Evolutionary conservation across 2,113 vertebrate species (phyloP).

Genomic region (Nansenia antarctica): DNA sequence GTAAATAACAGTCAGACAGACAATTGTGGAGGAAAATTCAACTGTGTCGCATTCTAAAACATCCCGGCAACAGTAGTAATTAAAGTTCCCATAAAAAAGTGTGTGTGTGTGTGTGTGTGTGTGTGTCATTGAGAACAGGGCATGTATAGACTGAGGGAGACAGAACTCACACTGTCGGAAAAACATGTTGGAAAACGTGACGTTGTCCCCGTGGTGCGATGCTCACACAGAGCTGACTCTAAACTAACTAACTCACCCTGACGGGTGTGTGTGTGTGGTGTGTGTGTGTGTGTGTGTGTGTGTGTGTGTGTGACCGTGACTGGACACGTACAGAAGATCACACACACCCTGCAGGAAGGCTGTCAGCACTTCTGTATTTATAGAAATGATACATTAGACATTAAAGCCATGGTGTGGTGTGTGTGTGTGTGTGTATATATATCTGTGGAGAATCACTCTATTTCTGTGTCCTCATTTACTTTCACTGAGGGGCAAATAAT

Average conservation of each 20-base stretch:
- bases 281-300: too few relatives aligned
- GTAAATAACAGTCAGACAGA: not conserved
- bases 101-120: too few relatives aligned
- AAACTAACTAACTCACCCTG: too few relatives aligned
- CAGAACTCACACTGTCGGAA: not conserved
- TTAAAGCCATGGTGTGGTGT: not conserved
- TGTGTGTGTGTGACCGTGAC: too few relatives aligned
- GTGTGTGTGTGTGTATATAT: too few relatives aligned
- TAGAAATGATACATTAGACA: not conserved
- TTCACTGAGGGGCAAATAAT: too few relatives aligned
- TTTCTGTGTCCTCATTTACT: too few relatives aligned
- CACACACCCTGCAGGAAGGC: not conserved
- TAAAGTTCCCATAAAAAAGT: not conserved
- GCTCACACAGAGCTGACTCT: not conserved
- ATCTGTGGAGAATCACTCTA: too few relatives aligned
- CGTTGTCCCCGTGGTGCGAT: not conserved
- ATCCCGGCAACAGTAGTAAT: not conserved
- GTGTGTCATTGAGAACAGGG: not conserved
- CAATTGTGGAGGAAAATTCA: not conserved
- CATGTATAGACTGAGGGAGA: not conserved
- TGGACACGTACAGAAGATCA: not conserved
- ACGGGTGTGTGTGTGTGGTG: too few relatives aligned
- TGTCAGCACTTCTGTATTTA: slow-evolving; percentile 2
- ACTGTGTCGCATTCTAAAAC: not conserved
- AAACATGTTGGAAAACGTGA: not conserved